These are phyloP conservation scores for Rhinogobius similis DNA, from an alignment of 2,113 vertebrate species.

Conservation along the genomic window DNA sequence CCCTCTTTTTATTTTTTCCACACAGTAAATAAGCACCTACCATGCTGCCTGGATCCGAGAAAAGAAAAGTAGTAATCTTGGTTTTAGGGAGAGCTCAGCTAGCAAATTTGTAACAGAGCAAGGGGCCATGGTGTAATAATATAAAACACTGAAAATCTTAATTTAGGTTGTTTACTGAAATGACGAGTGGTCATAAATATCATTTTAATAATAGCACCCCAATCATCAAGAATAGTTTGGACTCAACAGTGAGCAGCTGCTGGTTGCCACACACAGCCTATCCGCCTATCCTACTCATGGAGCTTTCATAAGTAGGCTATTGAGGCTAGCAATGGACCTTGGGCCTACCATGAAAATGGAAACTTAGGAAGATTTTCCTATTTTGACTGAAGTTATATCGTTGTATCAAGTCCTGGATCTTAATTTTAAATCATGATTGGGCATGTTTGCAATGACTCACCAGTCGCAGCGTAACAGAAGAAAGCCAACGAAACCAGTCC, in stretches of 20 bases:
- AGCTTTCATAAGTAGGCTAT: not conserved
- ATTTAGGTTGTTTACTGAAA: no score
- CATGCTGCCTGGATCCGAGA: not conserved
- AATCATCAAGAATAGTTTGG: no score
- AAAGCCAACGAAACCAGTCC: conserved; percentile 56
- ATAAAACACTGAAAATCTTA: no score
- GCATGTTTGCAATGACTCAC: conserved; percentile 45
- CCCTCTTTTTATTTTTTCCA: not conserved
- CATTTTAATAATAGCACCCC: no score
- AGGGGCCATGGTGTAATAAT: no score
- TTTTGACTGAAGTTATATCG: not conserved
- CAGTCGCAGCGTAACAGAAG: conserved; percentile 53
- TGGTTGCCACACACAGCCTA: not conserved
- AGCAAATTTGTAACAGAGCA: no score
- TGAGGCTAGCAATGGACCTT: not conserved
- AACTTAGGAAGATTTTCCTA: not conserved
- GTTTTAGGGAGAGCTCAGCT: no score
- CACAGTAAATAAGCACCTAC: not conserved
- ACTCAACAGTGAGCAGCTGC: no score
- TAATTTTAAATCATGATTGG: not conserved
- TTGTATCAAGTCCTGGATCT: not conserved
- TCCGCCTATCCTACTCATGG: no score
- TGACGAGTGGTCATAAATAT: no score
- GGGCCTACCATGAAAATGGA: not conserved
- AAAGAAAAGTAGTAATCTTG: no score